Evolutionary conservation across 2,797 vertebrate species (phyloP).

Genomic region (Pangasius macronema): DNA sequence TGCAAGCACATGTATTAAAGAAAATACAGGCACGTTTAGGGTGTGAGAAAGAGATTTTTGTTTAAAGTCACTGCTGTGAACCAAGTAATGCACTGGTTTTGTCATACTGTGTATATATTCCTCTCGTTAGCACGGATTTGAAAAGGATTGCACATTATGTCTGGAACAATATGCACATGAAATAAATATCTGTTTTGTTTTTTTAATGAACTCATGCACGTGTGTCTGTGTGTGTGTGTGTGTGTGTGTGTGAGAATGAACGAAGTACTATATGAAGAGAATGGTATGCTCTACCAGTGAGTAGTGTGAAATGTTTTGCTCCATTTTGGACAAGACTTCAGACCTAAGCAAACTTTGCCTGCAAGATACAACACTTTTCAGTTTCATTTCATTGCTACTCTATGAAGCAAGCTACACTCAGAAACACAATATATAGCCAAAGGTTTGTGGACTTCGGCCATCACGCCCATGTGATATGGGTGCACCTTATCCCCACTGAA

Average conservation of each 20-base stretch:
- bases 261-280: background rate
- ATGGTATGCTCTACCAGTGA: background rate
- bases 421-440: background rate
- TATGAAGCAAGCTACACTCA: background rate
- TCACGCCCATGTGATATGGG: background rate
- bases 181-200: constrained; percentile 70
- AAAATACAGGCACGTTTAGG: background rate
- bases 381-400: background rate
- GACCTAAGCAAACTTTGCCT: background rate
- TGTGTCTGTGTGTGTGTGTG: background rate
- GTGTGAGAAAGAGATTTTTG: background rate
- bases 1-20: constrained; percentile 65
- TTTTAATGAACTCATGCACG: background rate
- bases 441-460: background rate
- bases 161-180: constrained; percentile 65
- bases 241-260: background rate
- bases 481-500: background rate
- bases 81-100: constrained; percentile 79
- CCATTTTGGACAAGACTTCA: background rate
- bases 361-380: background rate
- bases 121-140: constrained; percentile 67
- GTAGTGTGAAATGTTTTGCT: background rate
- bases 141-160: constrained; percentile 58
- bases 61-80: constrained; percentile 78
- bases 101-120: constrained; percentile 63